Evolutionary conservation across 2,888 invertebrate species (phyloP).

Genomic region (Polylopha cassiicola): DNA sequence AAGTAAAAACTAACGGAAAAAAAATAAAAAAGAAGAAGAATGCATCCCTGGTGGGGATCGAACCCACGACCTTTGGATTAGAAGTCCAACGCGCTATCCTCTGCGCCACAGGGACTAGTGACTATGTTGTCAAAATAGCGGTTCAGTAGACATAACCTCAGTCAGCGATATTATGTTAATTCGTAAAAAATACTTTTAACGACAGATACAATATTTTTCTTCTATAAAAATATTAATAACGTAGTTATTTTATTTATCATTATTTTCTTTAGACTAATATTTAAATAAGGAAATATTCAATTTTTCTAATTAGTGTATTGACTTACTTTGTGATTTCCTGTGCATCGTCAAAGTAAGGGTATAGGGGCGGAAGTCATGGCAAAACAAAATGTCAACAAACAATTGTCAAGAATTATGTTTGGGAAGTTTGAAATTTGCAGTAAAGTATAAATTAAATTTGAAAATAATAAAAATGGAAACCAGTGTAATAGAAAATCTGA

Average conservation of each 20-base stretch:
- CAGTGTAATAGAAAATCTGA: slow-evolving; percentile 21
- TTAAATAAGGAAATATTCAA: not conserved
- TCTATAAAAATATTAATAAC: no score
- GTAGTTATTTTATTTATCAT: no score
- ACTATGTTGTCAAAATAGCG: slow-evolving; percentile 32
- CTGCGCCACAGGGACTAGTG: slow-evolving; percentile 88
- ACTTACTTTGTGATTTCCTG: no score
- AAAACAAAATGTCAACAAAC: slow-evolving; percentile 52
- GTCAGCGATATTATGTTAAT: slow-evolving; percentile 6
- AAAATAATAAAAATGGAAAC: slow-evolving; percentile 42
- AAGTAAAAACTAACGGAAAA: slow-evolving; percentile 21
- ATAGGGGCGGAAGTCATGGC: slow-evolving; percentile 19
- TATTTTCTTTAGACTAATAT: no score
- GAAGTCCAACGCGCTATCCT: slow-evolving; percentile 94
- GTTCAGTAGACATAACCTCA: slow-evolving; percentile 1
- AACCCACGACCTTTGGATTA: slow-evolving; percentile 94
- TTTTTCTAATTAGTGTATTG: no score
- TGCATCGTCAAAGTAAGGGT: no score
- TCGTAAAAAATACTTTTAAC: no score
- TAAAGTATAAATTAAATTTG: slow-evolving; percentile 31
- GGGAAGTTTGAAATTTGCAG: slow-evolving; percentile 64
- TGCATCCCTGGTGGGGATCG: slow-evolving; percentile 89
- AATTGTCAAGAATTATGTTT: slow-evolving; percentile 45
- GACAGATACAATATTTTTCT: no score
- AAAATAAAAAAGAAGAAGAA: slow-evolving; percentile 21